Percentiles rank a stretch among this genome's conserved stretches.
These are phyloP conservation scores for Somateria mollissima DNA, from an alignment of 2,797 vertebrate species.

Conservation along the genomic window DNA sequence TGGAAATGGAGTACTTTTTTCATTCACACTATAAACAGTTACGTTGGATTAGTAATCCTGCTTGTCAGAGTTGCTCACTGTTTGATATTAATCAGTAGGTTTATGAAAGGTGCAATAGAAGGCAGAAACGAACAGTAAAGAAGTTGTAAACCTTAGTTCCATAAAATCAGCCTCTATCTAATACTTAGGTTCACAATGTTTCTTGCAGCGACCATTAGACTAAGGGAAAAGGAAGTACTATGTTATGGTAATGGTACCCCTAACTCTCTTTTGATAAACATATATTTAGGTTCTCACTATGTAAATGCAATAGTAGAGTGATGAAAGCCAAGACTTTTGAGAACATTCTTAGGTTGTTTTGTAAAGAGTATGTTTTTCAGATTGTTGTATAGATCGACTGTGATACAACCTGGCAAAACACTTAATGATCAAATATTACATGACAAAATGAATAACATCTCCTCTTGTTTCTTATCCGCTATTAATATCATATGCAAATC, in stretches of 20 bases:
- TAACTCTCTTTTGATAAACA: background rate
- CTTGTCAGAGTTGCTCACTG: conserved; percentile 82
- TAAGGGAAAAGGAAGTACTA: background rate
- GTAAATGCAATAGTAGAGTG: background rate
- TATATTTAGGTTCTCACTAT: background rate
- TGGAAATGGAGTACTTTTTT: conserved; percentile 81
- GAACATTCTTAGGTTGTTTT: background rate
- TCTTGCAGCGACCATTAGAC: conserved; percentile 33
- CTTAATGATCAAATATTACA: conserved; percentile 48
- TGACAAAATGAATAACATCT: conserved; percentile 21
- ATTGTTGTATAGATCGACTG: background rate
- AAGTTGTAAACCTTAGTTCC: conserved; percentile 74
- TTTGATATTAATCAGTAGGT: conserved; percentile 86
- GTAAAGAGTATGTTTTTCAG: background rate
- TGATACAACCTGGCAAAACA: conserved; percentile 13
- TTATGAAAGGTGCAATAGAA: conserved; percentile 80
- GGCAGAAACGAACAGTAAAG: conserved; percentile 76
- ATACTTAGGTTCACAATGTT: conserved; percentile 33
- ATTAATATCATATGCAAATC: conserved; percentile 48
- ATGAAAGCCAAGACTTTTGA: background rate
- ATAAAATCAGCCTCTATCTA: conserved; percentile 62
- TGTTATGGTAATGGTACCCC: background rate
- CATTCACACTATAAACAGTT: conserved; percentile 84
- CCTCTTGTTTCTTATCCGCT: conserved; percentile 41
- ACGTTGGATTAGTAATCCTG: conserved; percentile 83